phyloP scores from a whole-genome alignment of 2,888 invertebrate species.

The Phyllotreta cruciferae region DNA sequence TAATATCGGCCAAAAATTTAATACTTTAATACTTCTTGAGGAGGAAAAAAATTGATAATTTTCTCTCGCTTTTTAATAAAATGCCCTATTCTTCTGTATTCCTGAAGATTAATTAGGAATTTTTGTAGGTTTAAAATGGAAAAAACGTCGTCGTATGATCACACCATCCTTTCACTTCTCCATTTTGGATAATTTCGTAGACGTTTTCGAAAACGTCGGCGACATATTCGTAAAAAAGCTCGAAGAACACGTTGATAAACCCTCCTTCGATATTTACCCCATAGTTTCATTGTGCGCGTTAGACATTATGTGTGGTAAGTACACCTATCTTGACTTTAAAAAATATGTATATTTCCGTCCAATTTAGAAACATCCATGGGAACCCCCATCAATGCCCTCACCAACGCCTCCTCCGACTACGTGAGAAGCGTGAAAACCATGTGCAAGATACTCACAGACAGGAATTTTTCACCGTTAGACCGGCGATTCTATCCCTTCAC shows the following conservation, averaged over 20 bases:
- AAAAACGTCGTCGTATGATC: slow-evolving; percentile 70
- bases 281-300: slow-evolving; percentile 67
- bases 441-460: slow-evolving; percentile 46
- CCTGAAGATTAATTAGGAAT: neutral
- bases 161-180: slow-evolving; percentile 83
- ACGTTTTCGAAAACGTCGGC: slow-evolving; percentile 72
- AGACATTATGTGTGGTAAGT: slow-evolving; percentile 69
- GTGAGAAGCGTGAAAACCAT: slow-evolving; percentile 71
- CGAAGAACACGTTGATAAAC: slow-evolving; percentile 54
- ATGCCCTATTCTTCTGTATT: neutral
- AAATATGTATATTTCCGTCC: neutral
- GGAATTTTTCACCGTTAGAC: slow-evolving; percentile 57
- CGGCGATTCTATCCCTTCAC: slow-evolving; percentile 63
- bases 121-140: slow-evolving; percentile 66
- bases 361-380: slow-evolving; percentile 84
- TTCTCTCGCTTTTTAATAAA: too few species aligned
- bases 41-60: too few species aligned
- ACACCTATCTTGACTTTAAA: neutral
- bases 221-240: slow-evolving; percentile 66
- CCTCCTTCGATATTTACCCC: slow-evolving; percentile 67
- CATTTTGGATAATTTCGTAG: slow-evolving; percentile 75
- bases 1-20: too few species aligned
- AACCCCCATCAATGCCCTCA: slow-evolving; percentile 73
- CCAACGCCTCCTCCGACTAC: slow-evolving; percentile 71
- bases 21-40: too few species aligned